Conservation (phyloP, 2,888 invertebrate genomes). For the Eurytoma californica region DNA sequence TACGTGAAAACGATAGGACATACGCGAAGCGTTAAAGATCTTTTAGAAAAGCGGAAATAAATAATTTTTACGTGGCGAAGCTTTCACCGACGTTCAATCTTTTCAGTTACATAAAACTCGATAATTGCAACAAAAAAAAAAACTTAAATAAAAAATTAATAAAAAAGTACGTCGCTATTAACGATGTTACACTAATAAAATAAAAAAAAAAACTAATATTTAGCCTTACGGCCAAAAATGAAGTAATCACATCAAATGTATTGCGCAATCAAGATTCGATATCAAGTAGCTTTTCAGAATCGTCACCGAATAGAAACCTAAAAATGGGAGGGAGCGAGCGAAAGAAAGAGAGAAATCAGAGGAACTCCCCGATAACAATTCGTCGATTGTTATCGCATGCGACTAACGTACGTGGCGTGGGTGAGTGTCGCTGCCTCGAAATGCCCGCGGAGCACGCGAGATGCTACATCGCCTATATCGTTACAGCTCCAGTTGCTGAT, state of each 20-base stretch:
- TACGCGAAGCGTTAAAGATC: no score
- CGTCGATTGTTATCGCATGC: slow-evolving; percentile 11
- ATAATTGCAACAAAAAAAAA: no score
- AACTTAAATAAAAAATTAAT: neutral
- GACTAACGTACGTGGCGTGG: neutral
- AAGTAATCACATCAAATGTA: no score
- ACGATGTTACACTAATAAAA: no score
- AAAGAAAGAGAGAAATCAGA: slow-evolving; percentile 3
- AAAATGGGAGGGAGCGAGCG: neutral
- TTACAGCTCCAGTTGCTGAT: no score
- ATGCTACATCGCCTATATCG: slow-evolving; percentile 10
- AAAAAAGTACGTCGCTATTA: neutral
- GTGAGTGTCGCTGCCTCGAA: slow-evolving; percentile 29
- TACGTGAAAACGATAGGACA: no score
- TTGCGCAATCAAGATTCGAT: neutral
- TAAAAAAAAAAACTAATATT: neutral
- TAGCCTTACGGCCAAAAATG: no score
- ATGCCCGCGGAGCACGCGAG: slow-evolving; percentile 40
- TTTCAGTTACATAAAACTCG: no score
- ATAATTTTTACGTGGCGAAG: no score
- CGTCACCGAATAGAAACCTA: slow-evolving; percentile 11
- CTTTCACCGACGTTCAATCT: no score
- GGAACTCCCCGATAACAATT: slow-evolving; percentile 32
- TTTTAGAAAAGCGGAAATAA: no score
- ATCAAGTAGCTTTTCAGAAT: slow-evolving; percentile 27